Conservation (phyloP, 2,888 invertebrate genomes). For the Chaitophorus viminalis region DNA sequence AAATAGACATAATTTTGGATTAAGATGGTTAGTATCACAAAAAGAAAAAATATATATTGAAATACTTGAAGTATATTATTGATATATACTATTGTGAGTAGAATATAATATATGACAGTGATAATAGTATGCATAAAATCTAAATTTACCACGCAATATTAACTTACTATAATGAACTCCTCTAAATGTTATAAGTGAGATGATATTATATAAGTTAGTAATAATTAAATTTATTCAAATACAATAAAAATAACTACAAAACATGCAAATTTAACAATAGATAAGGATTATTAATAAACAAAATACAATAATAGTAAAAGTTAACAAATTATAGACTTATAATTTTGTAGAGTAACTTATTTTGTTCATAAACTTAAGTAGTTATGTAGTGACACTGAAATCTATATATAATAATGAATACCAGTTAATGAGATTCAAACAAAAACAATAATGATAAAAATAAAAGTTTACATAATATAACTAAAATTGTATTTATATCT, state of each 20-base stretch:
- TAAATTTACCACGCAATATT: constrained; percentile 32
- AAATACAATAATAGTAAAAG: neutral
- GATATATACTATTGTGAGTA: constrained; percentile 22
- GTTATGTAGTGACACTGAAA: constrained; percentile 7
- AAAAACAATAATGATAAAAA: constrained; percentile 21
- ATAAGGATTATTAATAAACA: constrained; percentile 24
- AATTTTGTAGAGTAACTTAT: neutral
- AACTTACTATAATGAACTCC: constrained; percentile 59
- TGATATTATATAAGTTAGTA: constrained; percentile 34
- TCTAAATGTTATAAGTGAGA: constrained; percentile 50
- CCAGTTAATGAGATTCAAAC: constrained; percentile 40
- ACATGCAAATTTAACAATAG: constrained; percentile 34
- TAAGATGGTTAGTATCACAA: constrained; percentile 7
- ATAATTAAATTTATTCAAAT: constrained; percentile 23
- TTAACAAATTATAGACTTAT: constrained; percentile 23
- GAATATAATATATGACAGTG: constrained; percentile 26
- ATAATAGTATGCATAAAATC: constrained; percentile 16
- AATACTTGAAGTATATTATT: constrained; percentile 28
- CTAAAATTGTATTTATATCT: neutral
- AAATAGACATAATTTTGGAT: neutral
- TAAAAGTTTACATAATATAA: constrained; percentile 31
- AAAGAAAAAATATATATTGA: constrained; percentile 4
- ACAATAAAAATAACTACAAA: constrained; percentile 20
- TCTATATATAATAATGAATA: constrained; percentile 7
- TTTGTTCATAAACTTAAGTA: constrained; percentile 51